Percentiles rank a stretch among this genome's conserved stretches.
These are phyloP conservation scores for Tetranychus piercei DNA, from an alignment of 2,888 invertebrate species.

Conservation along the genomic window DNA sequence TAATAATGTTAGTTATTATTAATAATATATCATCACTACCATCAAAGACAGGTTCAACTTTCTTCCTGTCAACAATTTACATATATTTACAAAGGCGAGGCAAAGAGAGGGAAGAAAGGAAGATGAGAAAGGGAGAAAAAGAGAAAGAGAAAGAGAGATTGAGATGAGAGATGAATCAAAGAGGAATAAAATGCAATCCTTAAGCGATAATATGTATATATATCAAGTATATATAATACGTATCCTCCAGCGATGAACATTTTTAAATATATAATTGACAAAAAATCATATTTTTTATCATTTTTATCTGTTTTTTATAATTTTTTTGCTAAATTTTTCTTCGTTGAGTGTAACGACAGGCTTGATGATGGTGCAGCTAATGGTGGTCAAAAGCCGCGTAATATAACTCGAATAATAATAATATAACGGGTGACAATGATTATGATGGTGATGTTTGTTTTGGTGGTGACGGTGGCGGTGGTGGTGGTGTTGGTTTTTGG, in stretches of 20 bases:
- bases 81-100: too few species aligned
- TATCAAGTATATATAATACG: neutral
- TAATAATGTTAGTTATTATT: too few species aligned
- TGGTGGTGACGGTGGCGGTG: neutral
- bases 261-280: neutral
- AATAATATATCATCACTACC: too few species aligned
- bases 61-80: too few species aligned
- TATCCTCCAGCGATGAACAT: neutral
- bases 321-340: neutral
- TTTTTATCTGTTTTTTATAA: neutral
- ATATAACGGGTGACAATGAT: neutral
- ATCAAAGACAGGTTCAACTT: too few species aligned
- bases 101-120: neutral
- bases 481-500: neutral
- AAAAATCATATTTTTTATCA: neutral
- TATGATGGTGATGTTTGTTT: neutral
- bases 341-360: neutral
- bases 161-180: neutral
- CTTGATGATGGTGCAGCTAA: neutral
- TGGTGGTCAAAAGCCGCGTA: neutral
- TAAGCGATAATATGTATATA: neutral
- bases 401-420: neutral
- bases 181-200: slow-evolving; percentile 2
- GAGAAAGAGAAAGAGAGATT: neutral
- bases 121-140: neutral